Conservation (phyloP, 2,888 invertebrate genomes). For the Venusia cambrica region DNA sequence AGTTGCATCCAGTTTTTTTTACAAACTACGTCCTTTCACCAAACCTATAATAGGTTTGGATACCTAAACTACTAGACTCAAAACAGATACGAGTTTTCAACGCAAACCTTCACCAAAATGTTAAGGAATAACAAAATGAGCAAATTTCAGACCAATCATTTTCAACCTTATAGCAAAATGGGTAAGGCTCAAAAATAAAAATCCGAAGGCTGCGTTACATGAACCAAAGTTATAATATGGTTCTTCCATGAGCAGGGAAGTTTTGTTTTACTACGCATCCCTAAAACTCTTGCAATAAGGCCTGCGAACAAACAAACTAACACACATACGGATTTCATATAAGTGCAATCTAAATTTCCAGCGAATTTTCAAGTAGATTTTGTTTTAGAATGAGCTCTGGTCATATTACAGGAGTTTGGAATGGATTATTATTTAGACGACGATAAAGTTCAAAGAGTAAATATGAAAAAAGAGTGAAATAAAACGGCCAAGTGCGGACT, state of each 20-base stretch:
- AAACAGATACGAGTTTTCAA: conserved; percentile 24
- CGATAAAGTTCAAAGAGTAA: too few species aligned
- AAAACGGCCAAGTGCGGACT: too few species aligned
- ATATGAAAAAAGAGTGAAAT: too few species aligned
- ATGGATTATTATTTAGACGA: too few species aligned
- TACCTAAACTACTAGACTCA: conserved; percentile 19
- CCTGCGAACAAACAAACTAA: conserved; percentile 26
- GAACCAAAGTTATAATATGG: conserved; percentile 10
- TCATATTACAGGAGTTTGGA: conserved; percentile 19
- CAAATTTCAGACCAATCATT: conserved; percentile 2
- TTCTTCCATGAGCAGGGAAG: conserved; percentile 24
- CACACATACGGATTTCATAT: conserved; percentile 39
- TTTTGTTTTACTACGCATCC: conserved; percentile 29
- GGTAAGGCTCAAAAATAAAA: conserved; percentile 1
- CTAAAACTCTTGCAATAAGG: conserved; percentile 33
- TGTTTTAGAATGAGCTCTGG: conserved; percentile 16
- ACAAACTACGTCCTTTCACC: too few species aligned
- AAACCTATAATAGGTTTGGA: conserved; percentile 15
- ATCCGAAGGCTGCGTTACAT: background rate
- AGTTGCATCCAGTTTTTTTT: too few species aligned
- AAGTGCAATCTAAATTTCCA: conserved; percentile 36
- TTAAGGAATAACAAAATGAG: conserved; percentile 24
- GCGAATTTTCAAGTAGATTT: conserved; percentile 24
- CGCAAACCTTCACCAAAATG: conserved; percentile 27
- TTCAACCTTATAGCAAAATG: background rate